Percentiles rank a stretch among this genome's conserved stretches.
These are phyloP conservation scores for Meandrina meandrites DNA, from an alignment of 92 coral and sea anemone species.

Conservation along the genomic window DNA sequence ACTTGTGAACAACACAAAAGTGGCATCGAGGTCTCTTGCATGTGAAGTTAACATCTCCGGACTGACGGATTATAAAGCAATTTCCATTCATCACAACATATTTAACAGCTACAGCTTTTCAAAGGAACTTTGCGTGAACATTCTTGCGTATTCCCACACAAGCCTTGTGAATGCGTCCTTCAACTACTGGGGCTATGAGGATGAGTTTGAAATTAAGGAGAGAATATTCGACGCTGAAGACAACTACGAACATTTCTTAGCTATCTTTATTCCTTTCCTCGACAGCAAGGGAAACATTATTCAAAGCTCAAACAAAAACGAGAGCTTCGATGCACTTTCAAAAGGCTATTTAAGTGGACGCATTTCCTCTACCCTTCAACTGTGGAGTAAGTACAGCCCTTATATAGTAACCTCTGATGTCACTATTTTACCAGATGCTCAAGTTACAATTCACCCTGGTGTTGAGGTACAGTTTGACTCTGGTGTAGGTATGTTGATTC, in stretches of 20 bases:
- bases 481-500: slow-evolving; percentile 43
- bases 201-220: background rate
- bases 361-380: background rate
- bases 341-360: slow-evolving; percentile 16
- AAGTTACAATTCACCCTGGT: slow-evolving; percentile 53
- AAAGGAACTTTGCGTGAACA: slow-evolving; percentile 29
- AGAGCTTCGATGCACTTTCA: background rate
- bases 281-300: background rate
- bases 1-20: slow-evolving; percentile 21
- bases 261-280: slow-evolving; percentile 8
- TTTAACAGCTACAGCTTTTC: slow-evolving; percentile 23
- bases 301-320: background rate
- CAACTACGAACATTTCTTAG: slow-evolving; percentile 12
- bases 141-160: slow-evolving; percentile 3
- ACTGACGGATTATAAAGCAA: background rate
- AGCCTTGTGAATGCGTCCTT: slow-evolving; percentile 17
- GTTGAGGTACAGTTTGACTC: slow-evolving; percentile 43
- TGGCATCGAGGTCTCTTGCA: background rate
- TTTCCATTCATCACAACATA: slow-evolving; percentile 16
- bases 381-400: slow-evolving; percentile 16
- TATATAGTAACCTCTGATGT: slow-evolving; percentile 44
- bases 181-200: slow-evolving; percentile 29
- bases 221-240: slow-evolving; percentile 31
- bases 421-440: slow-evolving; percentile 34
- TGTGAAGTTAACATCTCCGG: slow-evolving; percentile 44